phyloP scores from a whole-genome alignment of 1,140 invertebrate genomes.

The Idris sp. region DNA sequence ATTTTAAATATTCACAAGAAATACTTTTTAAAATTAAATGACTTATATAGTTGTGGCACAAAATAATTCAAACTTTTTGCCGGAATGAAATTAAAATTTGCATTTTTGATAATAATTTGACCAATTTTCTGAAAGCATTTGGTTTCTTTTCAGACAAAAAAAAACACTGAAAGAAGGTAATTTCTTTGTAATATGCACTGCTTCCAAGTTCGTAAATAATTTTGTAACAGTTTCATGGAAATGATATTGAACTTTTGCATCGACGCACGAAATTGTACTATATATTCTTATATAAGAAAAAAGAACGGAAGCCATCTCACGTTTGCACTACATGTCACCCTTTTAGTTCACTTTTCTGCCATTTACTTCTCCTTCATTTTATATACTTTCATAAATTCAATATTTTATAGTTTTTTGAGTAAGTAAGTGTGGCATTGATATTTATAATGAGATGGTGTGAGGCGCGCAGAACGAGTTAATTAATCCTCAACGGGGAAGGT shows the following conservation, averaged over 20 bases:
- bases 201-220: slow-evolving; percentile 12
- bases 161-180: not conserved
- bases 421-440: slow-evolving; percentile 25
- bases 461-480: slow-evolving; percentile 43
- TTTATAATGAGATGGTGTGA: slow-evolving; percentile 32
- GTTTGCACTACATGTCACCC: slow-evolving; percentile 12
- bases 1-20: no score
- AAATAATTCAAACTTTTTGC: no score
- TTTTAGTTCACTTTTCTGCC: slow-evolving; percentile 5
- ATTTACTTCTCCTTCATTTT: slow-evolving; percentile 4
- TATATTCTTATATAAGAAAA: slow-evolving; percentile 8
- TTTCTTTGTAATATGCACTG: not conserved
- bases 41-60: no score
- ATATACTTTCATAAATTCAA: slow-evolving; percentile 6
- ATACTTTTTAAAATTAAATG: no score
- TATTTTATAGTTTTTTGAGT: slow-evolving; percentile 10
- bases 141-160: not conserved
- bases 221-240: slow-evolving; percentile 25
- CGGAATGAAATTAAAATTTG: no score
- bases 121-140: not conserved
- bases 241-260: slow-evolving; percentile 27
- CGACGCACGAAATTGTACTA: slow-evolving; percentile 11
- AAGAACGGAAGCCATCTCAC: slow-evolving; percentile 10
- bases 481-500: slow-evolving; percentile 33
- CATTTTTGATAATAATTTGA: slow-evolving; percentile 1